Base-by-base conservation (phyloP, 2,888 invertebrate species). In the Oegoconia quadripuncta region DNA sequence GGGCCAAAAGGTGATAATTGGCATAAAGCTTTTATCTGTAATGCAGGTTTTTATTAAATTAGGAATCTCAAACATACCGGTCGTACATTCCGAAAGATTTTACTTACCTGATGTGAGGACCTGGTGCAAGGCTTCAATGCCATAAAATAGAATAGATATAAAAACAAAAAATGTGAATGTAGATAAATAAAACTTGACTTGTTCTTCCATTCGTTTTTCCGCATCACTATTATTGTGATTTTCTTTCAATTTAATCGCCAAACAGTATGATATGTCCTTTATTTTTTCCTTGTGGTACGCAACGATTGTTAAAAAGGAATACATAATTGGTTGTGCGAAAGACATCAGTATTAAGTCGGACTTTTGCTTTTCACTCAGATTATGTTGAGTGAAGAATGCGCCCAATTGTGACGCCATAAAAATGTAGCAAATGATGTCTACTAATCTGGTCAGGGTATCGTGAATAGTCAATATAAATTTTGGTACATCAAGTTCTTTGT, bases 181-280 rank as follows among this genome's bases (percentile, higher is more conserved):
- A 22, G 64, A 55, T 0, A 60, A 41, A 23, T 62, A 71, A 2
- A 50, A 18, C 25, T 48, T 46, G 0, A 57, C 46, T 31, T 51
- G 66, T 16, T 39, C 54, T 3, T 79, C 61, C 71, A 77, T 73
- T 6, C 53, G 41, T 30, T 38, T 43, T 26, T 81, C 77, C 6
- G 74, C 55, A 3, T 50, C 42, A 0, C 39, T 33, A 37, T 79
- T 70, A 30, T 72, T 77, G 40, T 66, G 51, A 0, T 53, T 37
- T 2, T 37, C 37, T 39, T 74, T 77, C 6, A 52, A 30, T 0
- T 12, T 16, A 2, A 50, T 37, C 1, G 34, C 27, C 13, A 56
- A 12, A 8, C 39, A 34, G 7, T 27, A 29, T 8, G 50, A 3
- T 0, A n/a, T 9, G 3, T 31, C 17, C 5, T 23, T 44, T 1